These are phyloP conservation scores for Melangyna quadrimaculata DNA, from an alignment of 2,888 invertebrate species.

Conservation along the genomic window DNA sequence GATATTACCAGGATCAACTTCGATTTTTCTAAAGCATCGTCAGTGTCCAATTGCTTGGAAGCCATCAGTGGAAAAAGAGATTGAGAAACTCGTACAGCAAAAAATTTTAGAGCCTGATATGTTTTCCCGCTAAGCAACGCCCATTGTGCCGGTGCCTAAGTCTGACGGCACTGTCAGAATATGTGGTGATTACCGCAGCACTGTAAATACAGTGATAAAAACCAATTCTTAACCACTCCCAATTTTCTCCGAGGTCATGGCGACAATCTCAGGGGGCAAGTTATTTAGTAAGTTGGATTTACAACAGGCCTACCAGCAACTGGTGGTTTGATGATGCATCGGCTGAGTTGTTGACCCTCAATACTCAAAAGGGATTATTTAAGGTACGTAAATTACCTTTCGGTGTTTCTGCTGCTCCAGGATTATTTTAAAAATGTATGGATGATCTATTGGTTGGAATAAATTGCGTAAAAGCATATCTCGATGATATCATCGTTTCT, in stretches of 20 bases:
- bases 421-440: too few relatives aligned
- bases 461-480: too few relatives aligned
- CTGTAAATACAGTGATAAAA: constrained; percentile 16
- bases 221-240: constrained; percentile 3
- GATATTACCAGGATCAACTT: neutral
- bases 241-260: constrained; percentile 9
- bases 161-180: constrained; percentile 8
- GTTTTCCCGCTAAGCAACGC: constrained; percentile 6
- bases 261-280: neutral
- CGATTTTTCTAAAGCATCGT: constrained; percentile 2
- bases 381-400: too few relatives aligned
- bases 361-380: too few relatives aligned
- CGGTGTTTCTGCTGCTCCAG: too few relatives aligned
- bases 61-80: constrained; percentile 35
- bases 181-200: constrained; percentile 30
- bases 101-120: neutral
- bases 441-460: too few relatives aligned
- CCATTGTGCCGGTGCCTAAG: neutral
- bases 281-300: neutral
- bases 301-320: too few relatives aligned
- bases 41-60: constrained; percentile 22
- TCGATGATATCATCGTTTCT: too few relatives aligned
- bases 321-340: too few relatives aligned
- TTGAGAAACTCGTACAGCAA: constrained; percentile 16
- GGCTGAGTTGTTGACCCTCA: too few relatives aligned